Conservation (phyloP, 30 jellyfish, hydroid and myxozoan genomes). For the Aurelia aurita complex sp. Pacific region DNA sequence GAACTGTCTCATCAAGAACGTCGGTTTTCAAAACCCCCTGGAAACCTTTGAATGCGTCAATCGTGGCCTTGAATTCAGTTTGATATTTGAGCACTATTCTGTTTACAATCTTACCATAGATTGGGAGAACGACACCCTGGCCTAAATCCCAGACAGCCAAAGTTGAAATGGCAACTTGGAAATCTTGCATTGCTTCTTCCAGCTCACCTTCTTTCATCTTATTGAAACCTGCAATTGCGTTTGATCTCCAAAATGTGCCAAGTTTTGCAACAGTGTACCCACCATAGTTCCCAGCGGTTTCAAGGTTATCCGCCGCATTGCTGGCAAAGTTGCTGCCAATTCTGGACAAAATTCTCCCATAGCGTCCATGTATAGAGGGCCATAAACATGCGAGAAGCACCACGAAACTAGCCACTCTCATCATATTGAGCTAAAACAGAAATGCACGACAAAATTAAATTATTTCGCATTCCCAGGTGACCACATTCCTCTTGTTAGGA, state of each 20-base stretch:
- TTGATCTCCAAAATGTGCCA: slow-evolving; percentile 33
- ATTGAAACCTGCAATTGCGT: slow-evolving; percentile 7
- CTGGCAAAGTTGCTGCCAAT: neutral
- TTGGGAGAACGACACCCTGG: slow-evolving; percentile 32
- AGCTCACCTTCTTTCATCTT: slow-evolving; percentile 33
- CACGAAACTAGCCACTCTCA: too few relatives aligned
- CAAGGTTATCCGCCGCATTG: neutral
- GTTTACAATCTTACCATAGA: slow-evolving; percentile 29
- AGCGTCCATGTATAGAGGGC: too few relatives aligned
- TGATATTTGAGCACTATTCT: slow-evolving; percentile 15
- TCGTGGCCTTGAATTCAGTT: slow-evolving; percentile 9
- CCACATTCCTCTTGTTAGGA: too few relatives aligned
- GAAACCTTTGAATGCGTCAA: slow-evolving; percentile 4
- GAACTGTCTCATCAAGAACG: slow-evolving; percentile 21
- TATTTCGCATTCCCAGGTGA: too few relatives aligned
- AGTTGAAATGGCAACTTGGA: slow-evolving; percentile 31
- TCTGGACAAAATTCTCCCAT: too few relatives aligned
- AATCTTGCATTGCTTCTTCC: slow-evolving; percentile 41
- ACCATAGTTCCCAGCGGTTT: slow-evolving; percentile 5
- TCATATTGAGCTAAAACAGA: too few relatives aligned
- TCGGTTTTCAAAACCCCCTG: slow-evolving; percentile 7
- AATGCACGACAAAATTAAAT: too few relatives aligned
- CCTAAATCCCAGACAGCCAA: slow-evolving; percentile 53
- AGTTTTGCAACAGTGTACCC: slow-evolving; percentile 29
- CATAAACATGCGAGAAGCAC: too few relatives aligned